Percentiles rank a stretch among this genome's conserved stretches.
Evolutionary conservation across 2,888 invertebrate genomes (phyloP).

Genomic region (Trachelus troglodyta): DNA sequence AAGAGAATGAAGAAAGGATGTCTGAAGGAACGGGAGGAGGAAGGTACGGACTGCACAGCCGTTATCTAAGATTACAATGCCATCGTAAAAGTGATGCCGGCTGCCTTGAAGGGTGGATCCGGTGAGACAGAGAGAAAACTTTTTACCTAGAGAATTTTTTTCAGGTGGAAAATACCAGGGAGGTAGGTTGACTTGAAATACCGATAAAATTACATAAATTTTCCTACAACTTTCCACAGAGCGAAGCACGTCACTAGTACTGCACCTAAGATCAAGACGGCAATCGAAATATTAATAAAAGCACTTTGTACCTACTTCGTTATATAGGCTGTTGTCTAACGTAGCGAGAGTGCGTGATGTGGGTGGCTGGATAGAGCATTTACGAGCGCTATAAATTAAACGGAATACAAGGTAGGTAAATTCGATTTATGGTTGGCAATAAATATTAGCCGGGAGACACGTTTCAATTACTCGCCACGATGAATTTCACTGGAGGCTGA

Average conservation of each 20-base stretch:
- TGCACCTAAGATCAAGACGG: not conserved
- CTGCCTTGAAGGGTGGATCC: not conserved
- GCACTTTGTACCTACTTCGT: not conserved
- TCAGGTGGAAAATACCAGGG: not conserved
- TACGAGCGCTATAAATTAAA: conserved; percentile 44
- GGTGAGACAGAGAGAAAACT: not conserved
- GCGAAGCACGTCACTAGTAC: not conserved
- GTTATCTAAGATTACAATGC: conserved; percentile 1
- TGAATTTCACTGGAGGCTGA: conserved; percentile 34
- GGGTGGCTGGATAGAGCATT: conserved; percentile 20
- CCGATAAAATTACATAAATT: not conserved
- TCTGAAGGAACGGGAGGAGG: not conserved
- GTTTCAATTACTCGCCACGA: conserved; percentile 49
- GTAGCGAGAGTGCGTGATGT: not conserved
- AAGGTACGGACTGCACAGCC: not conserved
- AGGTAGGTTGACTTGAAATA: not conserved
- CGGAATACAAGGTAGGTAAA: conserved; percentile 44
- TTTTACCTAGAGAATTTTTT: not conserved
- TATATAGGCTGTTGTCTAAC: not conserved
- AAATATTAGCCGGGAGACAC: conserved; percentile 47
- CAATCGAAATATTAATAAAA: not conserved
- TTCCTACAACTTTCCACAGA: not conserved
- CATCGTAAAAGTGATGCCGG: not conserved
- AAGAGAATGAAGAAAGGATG: not conserved
- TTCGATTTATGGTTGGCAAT: conserved; percentile 48